Base-by-base conservation (phyloP, 2,797 vertebrate species). In the Allobates femoralis region DNA sequence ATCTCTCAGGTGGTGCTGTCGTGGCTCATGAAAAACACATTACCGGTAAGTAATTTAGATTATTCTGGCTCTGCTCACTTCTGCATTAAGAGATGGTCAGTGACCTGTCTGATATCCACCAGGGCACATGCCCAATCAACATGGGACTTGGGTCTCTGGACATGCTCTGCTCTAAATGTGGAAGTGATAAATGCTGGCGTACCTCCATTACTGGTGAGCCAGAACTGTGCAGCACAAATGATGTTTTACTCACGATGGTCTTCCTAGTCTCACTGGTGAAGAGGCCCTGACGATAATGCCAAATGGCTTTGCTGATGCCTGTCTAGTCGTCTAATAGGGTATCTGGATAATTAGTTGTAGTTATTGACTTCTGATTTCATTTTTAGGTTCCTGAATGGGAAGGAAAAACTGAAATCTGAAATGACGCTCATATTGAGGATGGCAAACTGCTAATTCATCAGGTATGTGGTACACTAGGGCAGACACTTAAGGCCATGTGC, bases 221-320 rank as follows among this genome's bases (percentile, higher is more conserved):
- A 37, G 7, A 71, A n/a, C 32, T 46, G 0, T 19, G 75, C 75
- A 83, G 3, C 32, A 67, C 94, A 93, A 90, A 92, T 96, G 96
- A 96, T 96, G 95, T 92, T 91, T 16, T 77, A 96, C 93, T 96
- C 95, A 96, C 94, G 95, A 96, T 96, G 95, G 96, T 96, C 95
- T 96, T 96, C 95, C 94, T 91, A 96, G 91, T 92, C 92, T 81
- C 64, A 1, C 23, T 84, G 8, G 41, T 46, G 77, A 84, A 76
- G 67, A 87, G 94, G 93, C 90, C 96, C 28, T 85, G 96, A 95
- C 90, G 94, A 96, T 32, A 90, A 1, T 85, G 95, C 95, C 95
- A 87, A 66, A 89, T 91, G 95, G 95, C 95, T 93, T 89, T 78
- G 74, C 95, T 96, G 95, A 96, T 93, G 94, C 92, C 50, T n/a